Evolutionary conservation across 2,113 vertebrate species (phyloP), one percentile per base, ranked within the genome.

Genomic region (Heterochromis multidens): DNA sequence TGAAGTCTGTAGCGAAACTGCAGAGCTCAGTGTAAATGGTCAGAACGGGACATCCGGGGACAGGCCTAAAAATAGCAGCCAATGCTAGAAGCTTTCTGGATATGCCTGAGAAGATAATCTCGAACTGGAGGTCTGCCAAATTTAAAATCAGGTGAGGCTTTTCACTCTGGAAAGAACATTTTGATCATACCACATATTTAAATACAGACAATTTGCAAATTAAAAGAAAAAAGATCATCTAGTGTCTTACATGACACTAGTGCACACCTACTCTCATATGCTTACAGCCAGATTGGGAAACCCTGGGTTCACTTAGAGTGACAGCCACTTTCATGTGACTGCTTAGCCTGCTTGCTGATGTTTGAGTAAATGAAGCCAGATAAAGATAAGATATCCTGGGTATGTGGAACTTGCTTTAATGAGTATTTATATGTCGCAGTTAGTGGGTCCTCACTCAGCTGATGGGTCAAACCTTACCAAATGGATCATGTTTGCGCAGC

Each of bases 401-500:
- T 72, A 9, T 27, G 4, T 74, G 6, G 19, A 54, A 5, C 49
- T 52, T 52, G 10, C 6, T 11, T 8, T 74, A 8, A 74, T 52
- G 43, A 52, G 27, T 21, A 52, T 72, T 72, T 31, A 46, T 74
- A 19, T 54, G 11, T 74, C 46, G 1, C 16, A 25, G 72, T 0
- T 35, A 9, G n/a, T 57, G n/a, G 8, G 31, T 57, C 21, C 13
- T 58, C 7, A 46, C 11, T 8, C 37, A 0, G 29, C 1, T 46
- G 33, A 2, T 31, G 27, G 14, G 6, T 31, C 19, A 37, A 2
- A 7, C 40, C 96, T 97, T 95, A 99, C 98, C 99, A 2, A 97
- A 49, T 5, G 98, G 99, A 94, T 99, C 99, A 0, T 98, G 97
- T 94, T 95, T 98, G 40, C 98, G 93, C 5, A 98, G 78, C 79